Evolutionary conservation across 2,113 vertebrate species (phyloP).

Genomic region (Chitala chitala): DNA sequence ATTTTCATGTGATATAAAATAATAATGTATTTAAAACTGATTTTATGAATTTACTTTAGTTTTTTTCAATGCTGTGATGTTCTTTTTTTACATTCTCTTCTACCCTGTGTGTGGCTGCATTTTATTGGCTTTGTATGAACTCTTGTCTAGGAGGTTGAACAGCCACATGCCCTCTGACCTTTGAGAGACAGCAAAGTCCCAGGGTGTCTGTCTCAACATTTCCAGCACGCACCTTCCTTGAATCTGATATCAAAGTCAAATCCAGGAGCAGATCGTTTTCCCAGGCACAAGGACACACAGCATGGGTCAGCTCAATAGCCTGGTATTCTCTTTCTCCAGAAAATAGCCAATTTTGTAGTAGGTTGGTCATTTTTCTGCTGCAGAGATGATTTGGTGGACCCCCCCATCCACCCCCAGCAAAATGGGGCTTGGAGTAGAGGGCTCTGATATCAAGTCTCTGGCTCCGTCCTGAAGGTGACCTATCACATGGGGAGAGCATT

Average conservation of each 20-base stretch:
- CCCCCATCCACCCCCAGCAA: slow-evolving; percentile 42
- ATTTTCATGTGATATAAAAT: too few relatives aligned
- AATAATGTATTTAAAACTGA: too few relatives aligned
- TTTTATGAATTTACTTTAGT: too few relatives aligned
- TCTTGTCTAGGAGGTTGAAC: too few relatives aligned
- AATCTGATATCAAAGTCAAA: slow-evolving; percentile 60
- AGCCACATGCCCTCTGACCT: too few relatives aligned
- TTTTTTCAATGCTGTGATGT: too few relatives aligned
- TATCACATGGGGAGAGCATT: slow-evolving; percentile 50
- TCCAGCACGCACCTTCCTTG: slow-evolving; percentile 57
- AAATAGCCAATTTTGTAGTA: slow-evolving; percentile 67
- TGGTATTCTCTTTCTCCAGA: slow-evolving; percentile 65
- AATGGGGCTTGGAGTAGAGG: slow-evolving; percentile 38
- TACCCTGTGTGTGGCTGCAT: too few relatives aligned
- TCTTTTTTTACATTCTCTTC: too few relatives aligned
- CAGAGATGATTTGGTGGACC: slow-evolving; percentile 64
- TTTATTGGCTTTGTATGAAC: too few relatives aligned
- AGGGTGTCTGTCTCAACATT: slow-evolving; percentile 41
- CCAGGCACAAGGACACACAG: slow-evolving; percentile 58
- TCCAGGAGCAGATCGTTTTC: slow-evolving; percentile 60
- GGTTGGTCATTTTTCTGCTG: slow-evolving; percentile 54
- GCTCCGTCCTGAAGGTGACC: slow-evolving; percentile 59
- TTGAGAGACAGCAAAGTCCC: too few relatives aligned
- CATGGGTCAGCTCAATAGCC: slow-evolving; percentile 72
- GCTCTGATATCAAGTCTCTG: slow-evolving; percentile 50